Evolutionary conservation across 2,888 invertebrate genomes (phyloP), one percentile per base, ranked within the genome.

Genomic region (Pyrgus malvae): DNA sequence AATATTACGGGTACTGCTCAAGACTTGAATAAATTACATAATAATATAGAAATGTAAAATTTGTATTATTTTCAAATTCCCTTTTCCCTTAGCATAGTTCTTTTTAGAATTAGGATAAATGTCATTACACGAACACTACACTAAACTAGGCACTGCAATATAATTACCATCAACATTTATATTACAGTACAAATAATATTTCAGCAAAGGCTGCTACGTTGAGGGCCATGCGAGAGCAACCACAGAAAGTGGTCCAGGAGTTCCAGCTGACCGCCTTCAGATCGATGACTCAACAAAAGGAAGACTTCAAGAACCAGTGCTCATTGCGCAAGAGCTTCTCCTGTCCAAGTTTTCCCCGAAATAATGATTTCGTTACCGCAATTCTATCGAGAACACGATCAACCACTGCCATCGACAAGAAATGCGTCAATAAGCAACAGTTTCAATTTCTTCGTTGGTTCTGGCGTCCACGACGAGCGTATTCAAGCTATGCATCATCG

Each of bases 121-220:
- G 9, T 8, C 37, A 35, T 17, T n/a, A 14, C 6, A 14, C 16
- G n/a, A 8, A 17, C 4, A 8, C 27, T 27, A 5, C 27, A 27
- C 27, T 8, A 23, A 23, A 11, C 23, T 6, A 12, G 2, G 23
- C 11, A 23, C 23, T 4, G 23, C 27, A 7, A 4, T 27, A 2
- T 9, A 27, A 4, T 3, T 6, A 21, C 21, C 6, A 33, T 11
- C 16, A 8, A 33, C 33, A 4, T 17, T 45, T 12, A 45, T 45
- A 29, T 33, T 44, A 51, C 51, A 51, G 27, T 45, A 37, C 42
- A 31, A 37, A 53, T 53, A 53, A 37, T 29, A 45, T 85, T 85
- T 83, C 83, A 84, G 84, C 77, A 55, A 76, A 69, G 65, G 60
- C 65, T 63, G 65, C 65, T 63, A 66, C 59, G 75, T 73, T 67